phyloP scores from a whole-genome alignment of 1,140 invertebrate genomes.

The Drosophila jambulina region DNA sequence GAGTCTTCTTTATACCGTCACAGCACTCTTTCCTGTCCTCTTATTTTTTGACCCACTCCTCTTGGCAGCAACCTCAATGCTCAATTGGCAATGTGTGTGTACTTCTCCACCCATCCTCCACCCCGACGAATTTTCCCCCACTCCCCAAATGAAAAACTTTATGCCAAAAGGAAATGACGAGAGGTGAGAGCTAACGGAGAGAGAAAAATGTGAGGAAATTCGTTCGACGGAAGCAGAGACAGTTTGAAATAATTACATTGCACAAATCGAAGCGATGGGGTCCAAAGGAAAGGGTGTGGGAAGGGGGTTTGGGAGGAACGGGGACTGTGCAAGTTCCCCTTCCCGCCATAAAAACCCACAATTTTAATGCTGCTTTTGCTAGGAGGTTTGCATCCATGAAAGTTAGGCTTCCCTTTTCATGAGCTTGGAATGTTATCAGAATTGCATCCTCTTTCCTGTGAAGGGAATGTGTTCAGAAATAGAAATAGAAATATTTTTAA shows the following conservation, averaged over 20 bases:
- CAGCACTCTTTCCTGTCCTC: not conserved
- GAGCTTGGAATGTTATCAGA: not conserved
- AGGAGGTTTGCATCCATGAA: not conserved
- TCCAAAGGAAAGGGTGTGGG: not conserved
- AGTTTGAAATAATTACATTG: conserved; percentile 81
- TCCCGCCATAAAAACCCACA: not conserved
- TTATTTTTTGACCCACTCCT: conserved; percentile 29
- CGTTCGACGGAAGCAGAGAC: conserved; percentile 73
- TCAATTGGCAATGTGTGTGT: conserved; percentile 64
- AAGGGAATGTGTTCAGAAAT: not conserved
- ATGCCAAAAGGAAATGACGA: conserved; percentile 62
- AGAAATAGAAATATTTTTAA: not conserved
- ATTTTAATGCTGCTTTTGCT: not conserved
- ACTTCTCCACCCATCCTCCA: not conserved
- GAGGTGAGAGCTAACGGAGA: conserved; percentile 18
- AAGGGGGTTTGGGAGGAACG: not conserved
- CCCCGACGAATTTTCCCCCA: not conserved
- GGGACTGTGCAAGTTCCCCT: not conserved
- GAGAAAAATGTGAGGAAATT: conserved; percentile 43
- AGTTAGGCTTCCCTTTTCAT: not conserved
- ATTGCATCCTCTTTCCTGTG: not conserved
- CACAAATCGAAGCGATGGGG: conserved; percentile 32
- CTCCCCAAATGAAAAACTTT: conserved; percentile 64
- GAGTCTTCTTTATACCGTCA: not conserved
- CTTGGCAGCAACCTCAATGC: conserved; percentile 54